Base-by-base conservation (phyloP, 2,888 invertebrate genomes). In the Coleophora deauratella region DNA sequence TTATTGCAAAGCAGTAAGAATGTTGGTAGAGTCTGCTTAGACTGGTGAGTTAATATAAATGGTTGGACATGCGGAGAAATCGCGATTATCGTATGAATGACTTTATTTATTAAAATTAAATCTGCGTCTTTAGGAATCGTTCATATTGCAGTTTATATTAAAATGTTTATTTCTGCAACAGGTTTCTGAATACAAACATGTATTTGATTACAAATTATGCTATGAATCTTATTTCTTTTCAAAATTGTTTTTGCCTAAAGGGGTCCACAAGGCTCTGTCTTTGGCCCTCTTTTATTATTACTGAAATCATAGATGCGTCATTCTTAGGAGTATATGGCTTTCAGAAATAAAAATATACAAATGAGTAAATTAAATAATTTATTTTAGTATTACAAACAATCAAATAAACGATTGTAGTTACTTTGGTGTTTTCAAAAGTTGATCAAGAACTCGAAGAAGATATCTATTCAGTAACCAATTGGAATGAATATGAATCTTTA, bases 101-200 rank as follows among this genome's bases (percentile, higher is more conserved):
- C 66, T 66, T 64, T 66, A 69, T 70, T 70, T 68, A 67, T 70
- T 68, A 65, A 66, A 63, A 64, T 67, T 66, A 62, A 63, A 60
- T 54, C 52, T 55, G 57, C 55, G 45, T 57, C 52, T 44, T 51
- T 48, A 53, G 50, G 53, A 35, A 41, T 14, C 53, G 57, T 43
- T 55, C 52, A 61, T 56, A 65, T 64, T 62, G 43, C 45, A 15
- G 21, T 21, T 21, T 21, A 21, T 37, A n/a, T 13, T 14, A 10
- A 9, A 27, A 36, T 4, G 9, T 12, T 27, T 28, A n/a, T 37
- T 37, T 37, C 21, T 14, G 14, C 14, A 31, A 10, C 9, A 10
- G 15, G 14, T 37, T 15, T 15, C n/a, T n/a, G n/a, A n/a, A n/a
- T n/a, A n/a, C n/a, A n/a, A n/a, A n/a, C n/a, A n/a, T n/a, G n/a